Evolutionary conservation across 2,113 vertebrate genomes (phyloP), one percentile per base, ranked within the genome.

Genomic region (Ariopsis seemanni): DNA sequence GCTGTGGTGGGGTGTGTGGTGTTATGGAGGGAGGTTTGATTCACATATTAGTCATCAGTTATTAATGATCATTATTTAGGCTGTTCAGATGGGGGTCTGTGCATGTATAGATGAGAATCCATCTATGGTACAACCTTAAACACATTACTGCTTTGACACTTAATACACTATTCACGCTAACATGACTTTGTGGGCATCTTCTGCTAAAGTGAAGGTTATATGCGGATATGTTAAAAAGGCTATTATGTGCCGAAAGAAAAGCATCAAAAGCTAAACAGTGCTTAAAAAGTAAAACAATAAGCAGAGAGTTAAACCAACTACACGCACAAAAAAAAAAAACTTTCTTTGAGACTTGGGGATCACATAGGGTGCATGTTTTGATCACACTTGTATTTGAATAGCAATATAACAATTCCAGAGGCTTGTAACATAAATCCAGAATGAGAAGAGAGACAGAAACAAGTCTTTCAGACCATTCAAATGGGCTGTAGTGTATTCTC

Each of bases 301-400:
- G 22, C 71, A 11, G 2, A 15, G 27, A 71, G 15, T 17, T 34
- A 15, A 71, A 65, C 11, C 27, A 34, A 34, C 67, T 71, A 71
- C 27, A 71, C 30, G 7, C 52, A 53, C 52, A 53, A 22, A 71
- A 42, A 72, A 30, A 14, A 5, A 5, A 2, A 10, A 25, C 2
- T 81, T 88, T 55, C 14, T 79, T 22, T 69, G 34, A 78, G 34
- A 74, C 48, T 63, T 60, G 25, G 48, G 80, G 77, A 89, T 63
- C 71, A 86, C 10, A 72, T 53, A 53, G 52, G 14, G 27, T 52
- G 20, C 2, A 27, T 53, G 77, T 57, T 79, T 79, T 79, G 52
- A 53, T 53, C 22, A 53, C 22, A 53, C 10, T 52, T 78, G 42
- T 53, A n/a, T 34, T 62, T 62, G 10, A 58, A 60, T 82, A 5